Percentiles rank a stretch among this genome's conserved stretches.
Conservation (phyloP, 2,113 vertebrate genomes). For the Camelus dromedarius region DNA sequence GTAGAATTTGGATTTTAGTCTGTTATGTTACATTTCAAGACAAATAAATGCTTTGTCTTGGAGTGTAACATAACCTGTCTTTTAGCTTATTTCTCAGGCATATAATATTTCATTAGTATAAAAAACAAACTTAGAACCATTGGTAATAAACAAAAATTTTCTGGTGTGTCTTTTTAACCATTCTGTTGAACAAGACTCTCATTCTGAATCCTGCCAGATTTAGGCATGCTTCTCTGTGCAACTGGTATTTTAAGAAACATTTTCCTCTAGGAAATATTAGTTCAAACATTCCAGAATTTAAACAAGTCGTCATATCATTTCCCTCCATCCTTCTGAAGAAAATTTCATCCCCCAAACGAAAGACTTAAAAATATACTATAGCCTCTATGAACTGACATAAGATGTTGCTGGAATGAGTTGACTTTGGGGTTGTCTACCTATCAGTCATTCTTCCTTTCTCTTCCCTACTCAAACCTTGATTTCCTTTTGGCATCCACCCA, state of each 20-base stretch:
- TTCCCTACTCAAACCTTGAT: neutral
- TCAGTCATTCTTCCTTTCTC: neutral
- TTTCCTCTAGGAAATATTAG: conserved; percentile 3
- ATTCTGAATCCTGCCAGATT: conserved; percentile 2
- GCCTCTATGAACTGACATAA: neutral
- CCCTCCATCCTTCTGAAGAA: conserved; percentile 28
- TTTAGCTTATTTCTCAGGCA: neutral
- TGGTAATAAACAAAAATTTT: neutral
- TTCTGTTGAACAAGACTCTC: neutral
- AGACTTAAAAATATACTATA: neutral
- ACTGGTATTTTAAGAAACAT: conserved; percentile 38
- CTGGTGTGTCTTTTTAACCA: neutral
- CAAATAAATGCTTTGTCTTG: neutral
- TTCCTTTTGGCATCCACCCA: neutral
- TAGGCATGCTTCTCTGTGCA: neutral
- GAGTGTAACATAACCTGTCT: neutral
- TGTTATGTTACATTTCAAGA: neutral
- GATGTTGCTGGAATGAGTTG: neutral
- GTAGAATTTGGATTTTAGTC: neutral
- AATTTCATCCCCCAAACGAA: neutral
- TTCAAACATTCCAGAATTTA: conserved; percentile 56
- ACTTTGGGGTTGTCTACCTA: neutral
- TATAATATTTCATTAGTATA: neutral
- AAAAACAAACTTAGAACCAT: neutral
- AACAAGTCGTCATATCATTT: neutral